Evolutionary conservation across 2,888 invertebrate genomes (phyloP).

Genomic region (Heteropelma amictum): DNA sequence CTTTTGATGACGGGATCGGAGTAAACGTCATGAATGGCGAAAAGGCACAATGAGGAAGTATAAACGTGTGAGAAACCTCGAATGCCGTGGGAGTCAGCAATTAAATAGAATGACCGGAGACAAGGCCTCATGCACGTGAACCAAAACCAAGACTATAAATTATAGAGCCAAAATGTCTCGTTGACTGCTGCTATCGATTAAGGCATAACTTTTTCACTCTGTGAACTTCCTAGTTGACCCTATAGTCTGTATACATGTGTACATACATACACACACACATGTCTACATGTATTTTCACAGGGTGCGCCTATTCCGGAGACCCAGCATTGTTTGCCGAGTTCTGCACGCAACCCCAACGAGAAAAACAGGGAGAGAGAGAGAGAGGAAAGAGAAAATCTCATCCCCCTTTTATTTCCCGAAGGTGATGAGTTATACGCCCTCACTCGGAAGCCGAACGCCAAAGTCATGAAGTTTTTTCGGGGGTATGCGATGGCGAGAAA

Average conservation of each 20-base stretch:
- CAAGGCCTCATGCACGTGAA: constrained; percentile 30
- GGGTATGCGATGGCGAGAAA: constrained; percentile 13
- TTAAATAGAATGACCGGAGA: constrained; percentile 60
- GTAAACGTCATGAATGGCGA: constrained; percentile 10
- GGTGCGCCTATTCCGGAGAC: constrained; percentile 68
- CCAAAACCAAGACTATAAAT: constrained; percentile 52
- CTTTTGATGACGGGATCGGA: constrained; percentile 27
- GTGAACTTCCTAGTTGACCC: constrained; percentile 18
- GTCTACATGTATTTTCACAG: constrained; percentile 47
- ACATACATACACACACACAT: neutral
- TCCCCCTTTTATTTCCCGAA: constrained; percentile 45
- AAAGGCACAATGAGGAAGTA: constrained; percentile 1
- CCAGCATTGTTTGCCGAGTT: constrained; percentile 72
- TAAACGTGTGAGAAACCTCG: constrained; percentile 40
- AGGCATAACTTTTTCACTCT: constrained; percentile 51
- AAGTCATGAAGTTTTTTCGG: constrained; percentile 30
- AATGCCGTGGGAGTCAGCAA: constrained; percentile 54
- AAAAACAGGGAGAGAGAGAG: constrained; percentile 52
- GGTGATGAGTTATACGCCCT: constrained; percentile 46
- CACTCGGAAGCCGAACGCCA: constrained; percentile 38
- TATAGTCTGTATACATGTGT: neutral
- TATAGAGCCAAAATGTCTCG: constrained; percentile 60
- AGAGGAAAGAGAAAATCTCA: constrained; percentile 33
- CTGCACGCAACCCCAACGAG: constrained; percentile 71
- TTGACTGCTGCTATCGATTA: constrained; percentile 60